Evolutionary conservation across 2,113 vertebrate genomes (phyloP), one percentile per base, ranked within the genome.

Genomic region (Oncorhynchus clarkii): DNA sequence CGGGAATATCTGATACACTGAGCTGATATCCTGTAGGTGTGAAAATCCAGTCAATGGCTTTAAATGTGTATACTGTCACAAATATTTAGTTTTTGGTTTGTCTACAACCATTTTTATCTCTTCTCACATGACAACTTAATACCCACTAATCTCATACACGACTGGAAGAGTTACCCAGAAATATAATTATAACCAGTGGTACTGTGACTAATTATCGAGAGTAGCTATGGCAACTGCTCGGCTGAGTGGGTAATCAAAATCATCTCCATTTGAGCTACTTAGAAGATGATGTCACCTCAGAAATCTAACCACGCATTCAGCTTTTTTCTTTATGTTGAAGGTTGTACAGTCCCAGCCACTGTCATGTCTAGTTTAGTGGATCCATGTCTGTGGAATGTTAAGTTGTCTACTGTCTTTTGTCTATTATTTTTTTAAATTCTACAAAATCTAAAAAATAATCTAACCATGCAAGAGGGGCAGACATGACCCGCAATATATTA

Each of bases 1-100:
- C 27, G 97, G 97, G 84, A 99, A 99, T 89, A 99, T 98, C 82
- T 99, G 97, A 84, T 99, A 99, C 0, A 99, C 93, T 2, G 96
- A 95, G 85, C 97, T 99, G 80, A 99, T 98, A 70, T 99, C 97
- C 97, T 99, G 85, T 34, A 64, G 81, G 74, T 54, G 5, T 60
- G 70, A 67, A 39, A 11, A 51, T 78, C 57, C 70, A 24, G 16
- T 6, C 27, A 70, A 74, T 67, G 70, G 77, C 69, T 59, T 31
- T 54, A 39, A 72, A 59, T 27, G 26, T 65, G 20, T 4, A 74
- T 5, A 34, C 4, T 27, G 70, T 29, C 49, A 71, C 48, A 71
- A 67, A 29, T 67, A 67, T 29, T 45, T 45, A 0, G 39, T 45
- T 45, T 45, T 45, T 45, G 39, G 2, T 45, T 26, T 67, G 22